Base-by-base conservation (phyloP, 2,113 vertebrate genomes). In the Marcusenius ussheri region DNA sequence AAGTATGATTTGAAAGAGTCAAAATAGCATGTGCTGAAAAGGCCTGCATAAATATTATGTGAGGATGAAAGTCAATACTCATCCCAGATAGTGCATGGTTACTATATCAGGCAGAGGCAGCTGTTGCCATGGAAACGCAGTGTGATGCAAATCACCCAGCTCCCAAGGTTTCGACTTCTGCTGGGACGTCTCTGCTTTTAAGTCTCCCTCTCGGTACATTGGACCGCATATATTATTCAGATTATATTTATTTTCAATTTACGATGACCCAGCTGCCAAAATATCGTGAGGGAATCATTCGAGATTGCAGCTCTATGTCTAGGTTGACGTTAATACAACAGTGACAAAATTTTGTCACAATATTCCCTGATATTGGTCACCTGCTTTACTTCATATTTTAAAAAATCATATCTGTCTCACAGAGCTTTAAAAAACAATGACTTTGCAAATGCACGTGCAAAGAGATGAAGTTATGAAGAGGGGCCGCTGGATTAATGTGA, bases 101-200 rank as follows among this genome's bases (percentile, higher is more conserved):
- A 56, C 89, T 89, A 53, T 46, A 84, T 35, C 51, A 89, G 74
- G 89, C 24, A 46, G 35, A 83, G 77, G 74, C 70, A 74, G 47
- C 21, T 47, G 88, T 88, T 89, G 50, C 89, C 39, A 84, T 89
- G 77, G 89, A 89, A 89, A 89, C 50, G 24, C 74, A 83, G 13
- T 19, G 49, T 42, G 46, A 80, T 89, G 88, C 62, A 89, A 89
- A 89, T 89, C 62, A n/a, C 15, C 74, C 50, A 3, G 50, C 31
- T 89, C 70, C 88, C 88, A 89, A 80, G 74, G 47, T 56, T 89
- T 83, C 83, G 35, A 89, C 49, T 84, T 89, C 35, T 58, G 21
- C 89, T 83, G 77, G 39, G 77, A 89, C 35, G 3, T 89, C 77
- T 83, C 50, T 45, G 89, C 49, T 89, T 51, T 45, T 58, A 83